Percentiles rank a stretch among this genome's conserved stretches.
Evolutionary conservation across 2,797 vertebrate species (phyloP).

Genomic region (Acrocephalus scirpaceus): DNA sequence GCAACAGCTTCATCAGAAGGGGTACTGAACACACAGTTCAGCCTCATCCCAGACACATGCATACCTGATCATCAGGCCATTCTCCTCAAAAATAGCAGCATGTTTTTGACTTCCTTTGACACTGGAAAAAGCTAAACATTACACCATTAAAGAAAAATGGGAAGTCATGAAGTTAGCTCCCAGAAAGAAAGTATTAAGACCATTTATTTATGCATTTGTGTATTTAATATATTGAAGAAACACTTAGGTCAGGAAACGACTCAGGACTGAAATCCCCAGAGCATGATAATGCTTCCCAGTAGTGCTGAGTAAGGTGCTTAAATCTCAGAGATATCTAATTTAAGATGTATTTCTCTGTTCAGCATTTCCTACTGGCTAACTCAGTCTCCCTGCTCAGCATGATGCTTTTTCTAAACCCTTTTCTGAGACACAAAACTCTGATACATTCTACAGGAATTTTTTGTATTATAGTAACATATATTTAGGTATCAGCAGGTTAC

Average conservation of each 20-base stretch:
- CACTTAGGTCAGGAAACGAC: not conserved
- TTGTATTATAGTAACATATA: not conserved
- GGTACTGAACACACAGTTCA: rapidly evolving
- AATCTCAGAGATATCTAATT: constrained; percentile 6
- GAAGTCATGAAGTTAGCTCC: not conserved
- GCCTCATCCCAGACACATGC: not conserved
- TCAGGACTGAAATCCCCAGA: not conserved
- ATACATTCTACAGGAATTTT: not conserved
- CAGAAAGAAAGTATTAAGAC: not conserved
- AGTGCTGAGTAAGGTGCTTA: constrained; percentile 11
- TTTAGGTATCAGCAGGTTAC: not conserved
- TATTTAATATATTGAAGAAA: not conserved
- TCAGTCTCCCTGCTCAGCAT: not conserved
- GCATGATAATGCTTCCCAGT: not conserved
- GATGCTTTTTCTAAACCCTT: not conserved
- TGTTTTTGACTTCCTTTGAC: not conserved
- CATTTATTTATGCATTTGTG: not conserved
- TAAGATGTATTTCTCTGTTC: not conserved
- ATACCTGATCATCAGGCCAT: not conserved
- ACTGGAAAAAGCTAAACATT: not conserved
- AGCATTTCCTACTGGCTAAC: not conserved
- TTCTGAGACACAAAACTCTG: not conserved
- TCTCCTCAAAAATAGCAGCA: not conserved
- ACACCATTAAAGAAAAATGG: not conserved
- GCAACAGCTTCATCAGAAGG: not conserved